These are phyloP conservation scores for Paramormyrops hopkinsi DNA, from an alignment of 2,797 vertebrate genomes.

Conservation along the genomic window DNA sequence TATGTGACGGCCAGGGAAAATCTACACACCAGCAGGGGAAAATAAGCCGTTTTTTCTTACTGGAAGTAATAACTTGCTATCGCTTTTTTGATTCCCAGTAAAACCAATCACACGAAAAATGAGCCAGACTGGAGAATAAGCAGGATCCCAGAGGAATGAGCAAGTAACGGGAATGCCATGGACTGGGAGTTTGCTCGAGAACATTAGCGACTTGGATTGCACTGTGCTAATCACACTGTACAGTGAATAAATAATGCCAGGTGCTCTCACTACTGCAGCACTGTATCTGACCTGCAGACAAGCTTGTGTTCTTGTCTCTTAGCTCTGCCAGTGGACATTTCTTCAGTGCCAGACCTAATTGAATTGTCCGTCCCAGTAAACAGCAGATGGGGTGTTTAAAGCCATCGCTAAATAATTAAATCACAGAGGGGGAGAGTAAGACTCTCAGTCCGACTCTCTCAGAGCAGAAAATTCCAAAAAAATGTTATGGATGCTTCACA, in stretches of 20 bases:
- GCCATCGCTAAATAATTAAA: conserved; percentile 41
- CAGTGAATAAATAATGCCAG: background rate
- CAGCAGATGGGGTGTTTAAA: conserved; percentile 30
- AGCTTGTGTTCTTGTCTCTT: background rate
- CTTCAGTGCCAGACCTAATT: background rate
- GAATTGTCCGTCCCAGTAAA: conserved; percentile 33
- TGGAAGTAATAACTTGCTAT: background rate
- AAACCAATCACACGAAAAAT: background rate
- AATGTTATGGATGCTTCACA: conserved; percentile 45
- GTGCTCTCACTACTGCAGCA: background rate
- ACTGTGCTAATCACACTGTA: background rate
- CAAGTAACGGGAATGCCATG: background rate
- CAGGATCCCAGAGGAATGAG: background rate
- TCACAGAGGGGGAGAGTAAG: conserved; percentile 24
- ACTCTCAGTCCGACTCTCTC: conserved; percentile 22
- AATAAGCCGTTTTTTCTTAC: background rate
- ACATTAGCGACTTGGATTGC: background rate
- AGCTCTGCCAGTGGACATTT: background rate
- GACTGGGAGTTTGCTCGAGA: background rate
- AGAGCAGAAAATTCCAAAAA: conserved; percentile 44
- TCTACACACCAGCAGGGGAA: background rate
- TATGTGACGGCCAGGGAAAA: background rate
- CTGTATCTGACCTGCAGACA: background rate
- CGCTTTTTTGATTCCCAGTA: background rate
- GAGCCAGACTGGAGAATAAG: background rate